Evolutionary conservation across 2,113 vertebrate genomes (phyloP).

Genomic region (Mustelus asterias): DNA sequence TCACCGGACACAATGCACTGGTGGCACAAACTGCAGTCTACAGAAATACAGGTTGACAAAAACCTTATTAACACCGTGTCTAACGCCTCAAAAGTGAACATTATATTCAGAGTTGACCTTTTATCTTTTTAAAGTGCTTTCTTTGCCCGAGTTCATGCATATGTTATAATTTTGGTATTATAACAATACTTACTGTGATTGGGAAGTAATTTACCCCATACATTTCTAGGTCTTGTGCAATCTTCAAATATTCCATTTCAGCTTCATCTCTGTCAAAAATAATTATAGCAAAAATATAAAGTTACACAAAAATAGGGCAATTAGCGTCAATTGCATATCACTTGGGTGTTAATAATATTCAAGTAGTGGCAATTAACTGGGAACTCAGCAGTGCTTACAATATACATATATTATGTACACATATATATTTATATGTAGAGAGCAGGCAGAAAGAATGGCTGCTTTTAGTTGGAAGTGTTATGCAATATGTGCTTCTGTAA

Average conservation of each 20-base stretch:
- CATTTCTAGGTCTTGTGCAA: constrained; percentile 86
- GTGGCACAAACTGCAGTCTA: neutral
- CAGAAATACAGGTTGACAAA: neutral
- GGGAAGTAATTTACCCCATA: constrained; percentile 89
- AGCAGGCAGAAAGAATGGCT: neutral
- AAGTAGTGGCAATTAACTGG: neutral
- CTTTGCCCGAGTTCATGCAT: neutral
- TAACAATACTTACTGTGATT: constrained; percentile 68
- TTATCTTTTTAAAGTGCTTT: neutral
- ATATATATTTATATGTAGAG: too few species aligned
- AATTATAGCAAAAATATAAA: neutral
- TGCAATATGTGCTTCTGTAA: neutral
- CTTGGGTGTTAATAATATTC: neutral
- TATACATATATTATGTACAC: neutral
- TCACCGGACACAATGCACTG: neutral
- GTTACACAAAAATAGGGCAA: neutral
- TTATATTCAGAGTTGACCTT: neutral
- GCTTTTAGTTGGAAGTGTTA: neutral
- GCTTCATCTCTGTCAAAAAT: constrained; percentile 70
- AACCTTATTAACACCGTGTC: neutral
- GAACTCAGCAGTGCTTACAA: neutral
- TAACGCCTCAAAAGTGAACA: neutral
- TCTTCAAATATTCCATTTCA: constrained; percentile 89
- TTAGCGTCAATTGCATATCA: neutral
- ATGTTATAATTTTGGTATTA: neutral